Evolutionary conservation across 2,113 vertebrate genomes (phyloP).

Genomic region (Catharus minimus): DNA sequence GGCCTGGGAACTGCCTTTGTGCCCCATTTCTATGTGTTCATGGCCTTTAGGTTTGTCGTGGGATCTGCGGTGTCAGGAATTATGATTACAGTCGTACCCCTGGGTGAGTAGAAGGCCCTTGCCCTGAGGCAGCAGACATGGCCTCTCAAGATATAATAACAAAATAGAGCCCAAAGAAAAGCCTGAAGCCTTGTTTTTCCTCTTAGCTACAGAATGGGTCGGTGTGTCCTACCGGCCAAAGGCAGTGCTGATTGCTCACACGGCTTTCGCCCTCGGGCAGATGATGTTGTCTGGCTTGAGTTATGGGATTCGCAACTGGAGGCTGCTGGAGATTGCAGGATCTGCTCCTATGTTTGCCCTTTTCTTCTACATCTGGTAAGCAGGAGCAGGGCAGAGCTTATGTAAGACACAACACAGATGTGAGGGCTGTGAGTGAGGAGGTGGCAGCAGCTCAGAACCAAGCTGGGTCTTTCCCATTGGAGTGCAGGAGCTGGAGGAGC

Average conservation of each 20-base stretch:
- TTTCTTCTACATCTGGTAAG: constrained; percentile 80
- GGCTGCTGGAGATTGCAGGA: constrained; percentile 79
- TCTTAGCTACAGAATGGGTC: constrained; percentile 85
- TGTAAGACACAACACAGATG: rapidly evolving
- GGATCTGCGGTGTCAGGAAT: constrained; percentile 73
- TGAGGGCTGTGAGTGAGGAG: background rate
- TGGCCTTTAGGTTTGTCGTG: constrained; percentile 72
- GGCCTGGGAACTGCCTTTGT: constrained; percentile 76
- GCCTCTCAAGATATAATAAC: rapidly evolving
- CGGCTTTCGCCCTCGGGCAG: constrained; percentile 66
- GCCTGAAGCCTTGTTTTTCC: background rate
- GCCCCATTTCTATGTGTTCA: constrained; percentile 81
- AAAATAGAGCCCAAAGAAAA: background rate
- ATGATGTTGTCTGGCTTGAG: constrained; percentile 80
- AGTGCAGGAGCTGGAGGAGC: background rate
- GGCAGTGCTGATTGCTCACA: constrained; percentile 71
- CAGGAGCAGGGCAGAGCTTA: rapidly evolving
- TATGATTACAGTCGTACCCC: constrained; percentile 51
- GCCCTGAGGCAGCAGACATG: background rate
- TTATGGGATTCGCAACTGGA: constrained; percentile 82
- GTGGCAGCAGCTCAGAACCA: background rate
- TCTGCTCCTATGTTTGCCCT: constrained; percentile 72
- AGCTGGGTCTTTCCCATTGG: background rate
- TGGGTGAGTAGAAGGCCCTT: constrained; percentile 67
- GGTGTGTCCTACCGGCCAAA: constrained; percentile 71